Evolutionary conservation across 2,797 vertebrate genomes (phyloP), one percentile per base, ranked within the genome.

Genomic region (Sciurus carolinensis): DNA sequence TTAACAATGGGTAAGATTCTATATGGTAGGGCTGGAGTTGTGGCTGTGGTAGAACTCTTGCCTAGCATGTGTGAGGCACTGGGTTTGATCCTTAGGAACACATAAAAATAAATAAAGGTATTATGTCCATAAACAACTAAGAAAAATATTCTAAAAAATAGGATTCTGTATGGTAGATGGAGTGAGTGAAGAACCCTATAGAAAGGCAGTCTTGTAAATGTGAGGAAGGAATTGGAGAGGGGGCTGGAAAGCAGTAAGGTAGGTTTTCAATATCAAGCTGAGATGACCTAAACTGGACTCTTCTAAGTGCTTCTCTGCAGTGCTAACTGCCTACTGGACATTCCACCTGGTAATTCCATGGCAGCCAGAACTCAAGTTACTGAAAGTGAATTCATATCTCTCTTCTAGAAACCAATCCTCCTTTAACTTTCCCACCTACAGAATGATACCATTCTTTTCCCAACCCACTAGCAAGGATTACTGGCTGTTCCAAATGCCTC

Each of bases 341-440:
- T 90, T 87, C 90, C 76, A 62, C 50, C 71, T 54, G 30, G 69
- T 72, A 20, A 80, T n/a, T 36, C 66, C 90, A 33, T 17, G 33
- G 80, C 87, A 91, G 59, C 79, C 47, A 64, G 50, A 77, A 64
- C 57, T 75, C 39, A 69, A 47, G 39, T 91, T 80, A 88, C 52
- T 85, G 87, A 80, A 85, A 91, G 36, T 39, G 59, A 94, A 93
- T 54, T 59, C 57, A 59, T 71, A 81, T 50, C 66, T 54, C 54
- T 64, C 82, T 50, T 84, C 66, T 30, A 62, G 71, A 91, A 80
- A 71, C 50, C 76, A 91, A 69, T 54, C 64, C 47, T 59, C 88
- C 28, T 87, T 87, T 90, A 72, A 90, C 90, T 62, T 86, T 39
- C 30, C 86, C 47, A 87, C 86, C 87, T 83, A 4, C 67, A 71